A percentile compares a stretch with the other conserved stretches of the same genome.
phyloP scores from a whole-genome alignment of 2,888 invertebrate genomes.

The Polydrusus tereticollis region DNA sequence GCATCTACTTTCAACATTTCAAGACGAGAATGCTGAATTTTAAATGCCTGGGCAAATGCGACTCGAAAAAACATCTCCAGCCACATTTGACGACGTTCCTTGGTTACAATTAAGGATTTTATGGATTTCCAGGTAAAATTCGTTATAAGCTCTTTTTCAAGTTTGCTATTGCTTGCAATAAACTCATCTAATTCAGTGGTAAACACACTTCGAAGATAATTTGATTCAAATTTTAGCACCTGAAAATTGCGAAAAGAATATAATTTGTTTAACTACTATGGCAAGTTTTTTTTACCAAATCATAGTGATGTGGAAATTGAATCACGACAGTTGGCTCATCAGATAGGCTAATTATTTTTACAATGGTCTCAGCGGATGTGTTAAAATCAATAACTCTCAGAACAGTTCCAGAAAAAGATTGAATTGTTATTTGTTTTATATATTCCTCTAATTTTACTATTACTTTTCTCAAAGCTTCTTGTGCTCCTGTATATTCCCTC shows the following conservation, averaged over 20 bases:
- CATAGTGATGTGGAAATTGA: constrained; percentile 69
- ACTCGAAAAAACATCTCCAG: constrained; percentile 71
- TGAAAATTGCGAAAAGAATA: constrained; percentile 52
- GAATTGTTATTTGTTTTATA: constrained; percentile 63
- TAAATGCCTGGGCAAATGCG: constrained; percentile 70
- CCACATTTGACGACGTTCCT: constrained; percentile 67
- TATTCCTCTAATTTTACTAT: constrained; percentile 62
- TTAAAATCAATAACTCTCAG: constrained; percentile 67
- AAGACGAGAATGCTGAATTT: constrained; percentile 65
- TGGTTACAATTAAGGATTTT: constrained; percentile 66
- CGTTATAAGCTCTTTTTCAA: constrained; percentile 56
- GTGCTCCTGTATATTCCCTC: constrained; percentile 65
- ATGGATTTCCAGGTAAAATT: constrained; percentile 57
- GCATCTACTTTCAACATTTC: constrained; percentile 65
- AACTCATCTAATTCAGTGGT: constrained; percentile 64
- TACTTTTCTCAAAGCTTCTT: constrained; percentile 62
- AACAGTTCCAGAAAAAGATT: constrained; percentile 63
- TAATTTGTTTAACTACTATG: constrained; percentile 7
- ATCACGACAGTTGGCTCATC: constrained; percentile 66
- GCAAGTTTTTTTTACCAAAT: constrained; percentile 64
- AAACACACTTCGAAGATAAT: constrained; percentile 64
- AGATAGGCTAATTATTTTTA: constrained; percentile 62
- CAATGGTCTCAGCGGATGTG: constrained; percentile 46
- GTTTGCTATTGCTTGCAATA: constrained; percentile 56
- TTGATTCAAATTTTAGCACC: constrained; percentile 68